Evolutionary conservation across 2,113 vertebrate species (phyloP), one percentile per base, ranked within the genome.

Genomic region (Chamaea fasciata): DNA sequence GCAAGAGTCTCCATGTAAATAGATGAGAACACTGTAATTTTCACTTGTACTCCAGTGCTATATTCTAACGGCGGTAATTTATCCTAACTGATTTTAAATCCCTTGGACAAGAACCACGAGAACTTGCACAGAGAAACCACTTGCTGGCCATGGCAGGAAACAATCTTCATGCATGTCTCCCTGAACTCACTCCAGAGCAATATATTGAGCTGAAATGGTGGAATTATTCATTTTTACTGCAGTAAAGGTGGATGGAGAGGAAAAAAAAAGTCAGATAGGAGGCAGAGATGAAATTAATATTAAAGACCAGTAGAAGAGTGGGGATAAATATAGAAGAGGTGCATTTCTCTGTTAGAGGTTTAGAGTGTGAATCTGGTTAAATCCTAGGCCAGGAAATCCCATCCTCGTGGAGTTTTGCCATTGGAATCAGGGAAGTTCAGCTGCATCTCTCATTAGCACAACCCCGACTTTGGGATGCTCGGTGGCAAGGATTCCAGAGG

Each of bases 11-110:
- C 89, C 80, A 92, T 68, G 91, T 87, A 92, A 94, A 96, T 64
- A 97, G 80, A 91, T 75, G 95, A 95, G 52, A 84, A 75, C 89
- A 68, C 69, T 68, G 35, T 37, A 35, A 90, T 95, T 96, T 89
- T 81, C 83, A 92, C 89, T 92, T 55, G 50, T 86, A 37, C 26
- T 42, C 33, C 79, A 47, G 47, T 16, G 49, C 53, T 93, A 0
- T 49, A 65, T 69, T 73, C 92, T 79, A 53, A 90, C 44, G 60
- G 47, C 64, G 83, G 47, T 44, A 77, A 87, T 95, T 97, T 83
- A 42, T 89, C 68, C 56, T 77, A 28, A 69, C 62, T 74, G 86
- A 44, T 87, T 52, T 92, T 73, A 92, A 89, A 92, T 77, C 71
- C 79, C 68, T 93, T 93, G 91, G 89, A 94, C 89, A 70, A 74